Evolutionary conservation across 2,797 vertebrate species (phyloP), one percentile per base, ranked within the genome.

Genomic region (Huso huso): DNA sequence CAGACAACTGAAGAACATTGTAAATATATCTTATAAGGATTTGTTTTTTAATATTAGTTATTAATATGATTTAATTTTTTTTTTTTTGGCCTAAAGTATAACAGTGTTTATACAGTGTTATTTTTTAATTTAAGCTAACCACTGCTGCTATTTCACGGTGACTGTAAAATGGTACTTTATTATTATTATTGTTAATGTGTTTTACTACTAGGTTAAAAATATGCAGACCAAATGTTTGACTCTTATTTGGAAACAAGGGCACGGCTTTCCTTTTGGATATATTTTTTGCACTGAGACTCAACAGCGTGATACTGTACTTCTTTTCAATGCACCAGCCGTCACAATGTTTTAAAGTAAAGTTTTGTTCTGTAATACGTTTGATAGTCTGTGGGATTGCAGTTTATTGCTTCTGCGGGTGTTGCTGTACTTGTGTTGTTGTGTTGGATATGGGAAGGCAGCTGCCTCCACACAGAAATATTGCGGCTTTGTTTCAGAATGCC

Each of bases 201-300:
- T 55, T 55, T 55, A 55, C 52, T 10, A 55, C 9, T 10, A 55
- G n/a, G 6, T 10, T 10, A 55, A 9, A 55, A 55, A 55, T n/a
- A 55, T 75, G 77, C 73, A 72, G 81, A 82, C 82, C 81, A 77
- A 65, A 82, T 81, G 76, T 81, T 37, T 76, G 70, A 66, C 51
- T 65, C 52, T 64, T 63, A 76, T 81, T 63, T 72, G 75, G 76
- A 70, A 81, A 71, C 75, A 83, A 85, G 81, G 83, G 85, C 83
- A 85, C 79, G 74, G 82, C 78, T 84, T 86, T 81, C 78, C 76
- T 80, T 73, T 77, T 78, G 60, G 82, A 80, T 84, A 82, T 84
- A 86, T 86, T 77, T 87, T 88, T 90, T 91, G 87, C 88, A 91
- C 88, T 87, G 86, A 89, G 86, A 89, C 85, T 90, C 86, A 87